These are phyloP conservation scores for Anadara kagoshimensis DNA, from an alignment of 1,140 invertebrate genomes.

Conservation along the genomic window DNA sequence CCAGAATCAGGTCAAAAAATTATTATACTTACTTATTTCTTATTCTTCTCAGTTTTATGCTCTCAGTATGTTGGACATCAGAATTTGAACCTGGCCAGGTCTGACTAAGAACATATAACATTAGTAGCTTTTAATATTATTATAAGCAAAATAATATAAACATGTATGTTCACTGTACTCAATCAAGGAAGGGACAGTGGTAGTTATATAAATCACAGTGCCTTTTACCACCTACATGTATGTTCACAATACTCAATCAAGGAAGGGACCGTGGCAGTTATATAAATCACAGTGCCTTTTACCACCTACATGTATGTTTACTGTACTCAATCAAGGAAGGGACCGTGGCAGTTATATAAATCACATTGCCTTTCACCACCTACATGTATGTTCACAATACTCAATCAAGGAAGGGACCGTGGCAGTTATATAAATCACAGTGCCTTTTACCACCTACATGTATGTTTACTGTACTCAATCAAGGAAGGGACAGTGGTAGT, in stretches of 20 bases:
- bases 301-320: not conserved
- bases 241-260: too few relatives aligned
- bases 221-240: too few relatives aligned
- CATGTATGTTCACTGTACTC: not conserved
- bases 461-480: not conserved
- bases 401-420: too few relatives aligned
- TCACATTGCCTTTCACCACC: too few relatives aligned
- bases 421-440: too few relatives aligned
- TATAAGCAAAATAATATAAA: too few relatives aligned
- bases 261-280: too few relatives aligned
- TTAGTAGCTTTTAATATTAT: not conserved
- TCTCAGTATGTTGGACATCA: not conserved
- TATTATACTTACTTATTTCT: not conserved
- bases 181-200: not conserved
- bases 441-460: too few relatives aligned
- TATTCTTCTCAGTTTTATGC: not conserved
- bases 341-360: not conserved
- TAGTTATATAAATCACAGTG: too few relatives aligned
- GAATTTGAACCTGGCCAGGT: not conserved
- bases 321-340: not conserved
- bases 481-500: not conserved
- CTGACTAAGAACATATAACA: not conserved
- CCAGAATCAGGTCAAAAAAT: conserved; percentile 84
- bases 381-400: too few relatives aligned
- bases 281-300: too few relatives aligned